These are phyloP conservation scores for Lithobates pipiens DNA, from an alignment of 2,797 vertebrate genomes.

Conservation along the genomic window DNA sequence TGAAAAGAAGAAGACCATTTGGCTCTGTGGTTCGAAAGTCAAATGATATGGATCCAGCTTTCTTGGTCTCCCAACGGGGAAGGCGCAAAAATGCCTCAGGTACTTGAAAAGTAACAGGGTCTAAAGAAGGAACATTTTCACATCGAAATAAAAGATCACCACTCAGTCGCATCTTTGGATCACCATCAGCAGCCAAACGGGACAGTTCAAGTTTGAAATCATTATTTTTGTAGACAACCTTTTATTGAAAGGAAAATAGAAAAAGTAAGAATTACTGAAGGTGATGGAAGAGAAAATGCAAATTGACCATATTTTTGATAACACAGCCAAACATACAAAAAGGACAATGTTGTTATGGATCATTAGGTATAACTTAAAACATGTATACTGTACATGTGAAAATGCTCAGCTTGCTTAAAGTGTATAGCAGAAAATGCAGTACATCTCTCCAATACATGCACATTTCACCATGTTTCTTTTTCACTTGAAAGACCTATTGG, in stretches of 20 bases:
- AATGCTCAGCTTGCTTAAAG: too few relatives aligned
- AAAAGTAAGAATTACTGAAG: not conserved
- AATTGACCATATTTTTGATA: not conserved
- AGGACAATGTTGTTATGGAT: not conserved
- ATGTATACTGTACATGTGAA: too few relatives aligned
- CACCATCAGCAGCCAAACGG: constrained; percentile 86
- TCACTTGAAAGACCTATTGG: too few relatives aligned
- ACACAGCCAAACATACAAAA: not conserved
- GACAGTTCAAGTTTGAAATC: constrained; percentile 95
- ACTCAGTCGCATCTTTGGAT: constrained; percentile 88
- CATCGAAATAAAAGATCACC: constrained; percentile 92
- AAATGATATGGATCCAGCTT: constrained; percentile 89
- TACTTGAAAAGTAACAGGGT: constrained; percentile 89
- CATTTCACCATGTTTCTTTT: too few relatives aligned
- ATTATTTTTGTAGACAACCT: constrained; percentile 98
- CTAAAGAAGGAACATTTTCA: constrained; percentile 87
- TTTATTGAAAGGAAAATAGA: constrained; percentile 33
- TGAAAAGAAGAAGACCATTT: constrained; percentile 89
- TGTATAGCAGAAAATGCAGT: too few relatives aligned
- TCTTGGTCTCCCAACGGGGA: constrained; percentile 89
- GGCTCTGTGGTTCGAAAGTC: constrained; percentile 93
- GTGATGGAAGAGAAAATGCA: not conserved
- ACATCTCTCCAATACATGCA: too few relatives aligned
- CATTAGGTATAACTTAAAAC: not conserved
- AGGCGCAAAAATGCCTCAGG: constrained; percentile 85